Conservation (phyloP, 2,797 vertebrate genomes). For the Hafferia zeledoni region DNA sequence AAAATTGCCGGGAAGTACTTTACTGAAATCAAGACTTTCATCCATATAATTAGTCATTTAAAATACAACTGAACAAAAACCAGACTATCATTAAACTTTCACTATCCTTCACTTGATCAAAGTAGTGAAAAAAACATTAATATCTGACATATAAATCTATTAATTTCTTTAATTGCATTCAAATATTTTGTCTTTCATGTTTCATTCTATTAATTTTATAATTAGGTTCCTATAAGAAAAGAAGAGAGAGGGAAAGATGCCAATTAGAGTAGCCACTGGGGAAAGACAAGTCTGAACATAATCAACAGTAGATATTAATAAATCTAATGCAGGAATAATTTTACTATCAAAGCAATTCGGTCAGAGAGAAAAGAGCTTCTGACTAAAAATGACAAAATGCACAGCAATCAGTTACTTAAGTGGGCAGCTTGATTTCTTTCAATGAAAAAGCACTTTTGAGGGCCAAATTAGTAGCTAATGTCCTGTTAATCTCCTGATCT, state of each 20-base stretch:
- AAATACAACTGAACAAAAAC: background rate
- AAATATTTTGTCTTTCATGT: conserved; percentile 22
- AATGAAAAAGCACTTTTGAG: background rate
- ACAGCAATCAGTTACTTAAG: background rate
- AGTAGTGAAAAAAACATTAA: background rate
- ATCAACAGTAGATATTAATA: conserved; percentile 11
- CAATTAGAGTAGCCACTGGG: background rate
- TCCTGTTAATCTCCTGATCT: background rate
- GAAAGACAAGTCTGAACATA: background rate
- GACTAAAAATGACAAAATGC: background rate
- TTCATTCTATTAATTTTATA: background rate
- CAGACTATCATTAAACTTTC: background rate
- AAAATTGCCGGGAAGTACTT: background rate
- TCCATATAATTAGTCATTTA: background rate
- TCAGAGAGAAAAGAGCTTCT: background rate
- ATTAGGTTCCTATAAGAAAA: background rate
- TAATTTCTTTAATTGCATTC: background rate
- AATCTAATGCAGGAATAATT: background rate
- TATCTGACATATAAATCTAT: background rate
- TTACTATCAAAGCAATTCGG: background rate
- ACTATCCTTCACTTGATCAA: background rate
- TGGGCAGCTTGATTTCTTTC: background rate
- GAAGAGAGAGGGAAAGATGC: background rate
- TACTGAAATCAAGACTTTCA: background rate
- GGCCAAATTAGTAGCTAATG: background rate